Evolutionary conservation across 2,113 vertebrate genomes (phyloP), one percentile per base, ranked within the genome.

Genomic region (Ptychochromis oligacanthus): DNA sequence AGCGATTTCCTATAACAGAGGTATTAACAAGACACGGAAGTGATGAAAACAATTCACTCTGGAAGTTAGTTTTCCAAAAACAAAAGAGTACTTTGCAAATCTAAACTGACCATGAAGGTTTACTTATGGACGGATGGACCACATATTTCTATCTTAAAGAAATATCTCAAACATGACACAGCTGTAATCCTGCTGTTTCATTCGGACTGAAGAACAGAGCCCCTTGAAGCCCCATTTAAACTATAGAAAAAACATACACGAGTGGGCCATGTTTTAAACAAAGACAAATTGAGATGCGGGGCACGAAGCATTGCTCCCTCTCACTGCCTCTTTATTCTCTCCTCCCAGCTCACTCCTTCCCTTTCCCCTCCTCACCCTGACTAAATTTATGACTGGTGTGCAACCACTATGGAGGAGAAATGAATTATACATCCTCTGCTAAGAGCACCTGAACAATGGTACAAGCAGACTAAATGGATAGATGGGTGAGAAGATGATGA

Each of bases 261-360:
- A 90, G 82, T 2, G 18, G 24, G 57, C 55, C 76, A 78, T 65
- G 81, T 76, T 86, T 82, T 43, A 91, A 93, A 93, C 88, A 93
- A 91, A 90, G 78, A 58, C 75, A n/a, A 93, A 91, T 96, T 95
- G 84, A 89, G 92, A 96, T 95, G 91, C 94, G 13, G 2, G 12
- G 90, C 95, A 95, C 93, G 93, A 75, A 91, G 80, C 76, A 3
- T 56, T 43, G 77, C 88, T 92, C 80, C 81, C 65, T 86, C 89
- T 82, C 83, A 77, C 77, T 87, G 78, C 52, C 83, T 89, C 85
- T 82, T 91, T 81, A 83, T 86, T 65, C 84, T 77, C 70, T 64
- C 83, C 62, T 60, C 57, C 20, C 38, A 15, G 34, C 78, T 54
- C 67, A 52, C 31, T 52, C 75, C 60, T 52, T 26, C n/a, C 43